Base-by-base conservation (phyloP, 2,888 invertebrate species). In the Dione juno region DNA sequence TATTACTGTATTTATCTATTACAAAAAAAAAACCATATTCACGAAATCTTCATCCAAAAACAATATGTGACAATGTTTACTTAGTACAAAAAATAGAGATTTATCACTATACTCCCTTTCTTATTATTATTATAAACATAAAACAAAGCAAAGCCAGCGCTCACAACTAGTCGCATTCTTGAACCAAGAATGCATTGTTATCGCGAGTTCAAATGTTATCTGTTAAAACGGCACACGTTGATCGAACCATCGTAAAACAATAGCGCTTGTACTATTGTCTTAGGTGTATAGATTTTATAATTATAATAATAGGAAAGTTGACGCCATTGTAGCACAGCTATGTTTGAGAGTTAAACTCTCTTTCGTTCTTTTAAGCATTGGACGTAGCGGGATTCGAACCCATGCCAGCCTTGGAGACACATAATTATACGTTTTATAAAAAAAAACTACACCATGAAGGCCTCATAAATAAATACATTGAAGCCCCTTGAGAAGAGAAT, bases 191-290 rank as follows among this genome's bases (percentile, higher is more conserved):
- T 64, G 64, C 57, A 48, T 57, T 69, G 63, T 69, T 64, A 57
- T 69, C 54, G 57, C 74, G 67, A 69, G 73, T 76, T 76, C 74
- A 75, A 77, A 75, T 75, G 74, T 76, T 75, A 76, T 76, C 76
- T 50, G 9, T 10, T 50, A 64, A 50, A 64, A 75, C 65, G 68
- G 74, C 75, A 67, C 71, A 73, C 71, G 75, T 76, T 71, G 75
- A 75, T 68, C 61, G 40, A 64, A 53, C 43, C 67, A 69, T 69
- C 73, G 58, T 59, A 67, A 50, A 74, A 74, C 73, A 74, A 74
- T 69, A 57, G 74, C 71, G 13, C 14, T 52, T 59, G 16, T 41
- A 19, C 61, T 52, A 61, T 67, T 67, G 67, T 67, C 67, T 67
- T 19, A 40, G 41, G 41, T 48, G 41, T 41, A 59, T 52, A 67